Conservation (phyloP, 2,797 vertebrate species). For the Phalanger gymnotis region DNA sequence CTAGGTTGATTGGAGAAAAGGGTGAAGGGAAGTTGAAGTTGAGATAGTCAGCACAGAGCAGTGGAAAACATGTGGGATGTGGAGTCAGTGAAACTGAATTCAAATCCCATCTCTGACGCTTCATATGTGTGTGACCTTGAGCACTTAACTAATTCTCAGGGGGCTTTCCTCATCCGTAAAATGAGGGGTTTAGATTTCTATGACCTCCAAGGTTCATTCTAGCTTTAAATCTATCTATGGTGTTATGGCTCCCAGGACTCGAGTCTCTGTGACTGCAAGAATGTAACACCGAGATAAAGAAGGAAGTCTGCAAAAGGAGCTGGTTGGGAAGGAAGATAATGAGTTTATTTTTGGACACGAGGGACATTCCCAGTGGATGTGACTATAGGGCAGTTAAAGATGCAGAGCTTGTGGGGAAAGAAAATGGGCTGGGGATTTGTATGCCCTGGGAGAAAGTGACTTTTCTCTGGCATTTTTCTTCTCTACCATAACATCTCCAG, state of each 20-base stretch:
- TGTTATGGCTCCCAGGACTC: not conserved
- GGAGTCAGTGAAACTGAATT: not conserved
- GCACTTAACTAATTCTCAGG: not conserved
- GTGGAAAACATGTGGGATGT: not conserved
- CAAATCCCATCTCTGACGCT: not conserved
- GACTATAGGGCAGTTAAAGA: not conserved
- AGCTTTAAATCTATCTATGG: not conserved
- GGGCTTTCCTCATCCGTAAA: not conserved
- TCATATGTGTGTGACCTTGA: not conserved
- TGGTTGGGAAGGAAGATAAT: not conserved
- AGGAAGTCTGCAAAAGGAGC: not conserved
- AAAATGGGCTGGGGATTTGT: not conserved
- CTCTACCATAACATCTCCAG: not conserved
- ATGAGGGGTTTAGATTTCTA: not conserved
- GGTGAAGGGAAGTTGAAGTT: not conserved
- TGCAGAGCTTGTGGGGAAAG: not conserved
- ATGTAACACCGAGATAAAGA: not conserved
- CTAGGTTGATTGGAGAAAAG: not conserved
- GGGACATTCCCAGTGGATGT: not conserved
- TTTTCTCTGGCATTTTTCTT: not conserved
- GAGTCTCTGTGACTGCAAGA: not conserved
- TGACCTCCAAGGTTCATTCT: not conserved
- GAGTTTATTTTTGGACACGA: not conserved
- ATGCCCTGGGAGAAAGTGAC: not conserved
- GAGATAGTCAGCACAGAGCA: not conserved